Evolutionary conservation across 2,888 invertebrate genomes (phyloP).

Genomic region (Tinea semifulvella): DNA sequence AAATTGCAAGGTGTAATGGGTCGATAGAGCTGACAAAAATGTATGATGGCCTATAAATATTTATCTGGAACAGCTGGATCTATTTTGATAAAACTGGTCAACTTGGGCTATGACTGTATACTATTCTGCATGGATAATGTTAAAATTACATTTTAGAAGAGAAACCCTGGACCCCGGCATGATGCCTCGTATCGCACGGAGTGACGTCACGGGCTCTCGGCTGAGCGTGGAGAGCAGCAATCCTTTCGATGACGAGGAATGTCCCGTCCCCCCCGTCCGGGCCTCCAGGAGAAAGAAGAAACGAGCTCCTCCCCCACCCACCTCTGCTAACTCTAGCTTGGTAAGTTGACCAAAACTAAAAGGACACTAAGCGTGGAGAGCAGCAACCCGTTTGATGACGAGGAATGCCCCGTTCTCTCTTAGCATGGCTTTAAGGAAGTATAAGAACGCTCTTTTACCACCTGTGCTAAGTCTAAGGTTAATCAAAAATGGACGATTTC

Average conservation of each 20-base stretch:
- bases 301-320: constrained; percentile 64
- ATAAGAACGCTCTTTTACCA: no score
- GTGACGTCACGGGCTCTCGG: constrained; percentile 62
- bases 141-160: background rate
- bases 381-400: constrained; percentile 68
- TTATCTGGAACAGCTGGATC: no score
- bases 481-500: no score
- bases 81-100: no score
- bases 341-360: no score
- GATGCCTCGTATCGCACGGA: constrained; percentile 54
- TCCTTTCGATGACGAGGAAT: constrained; percentile 65
- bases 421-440: no score
- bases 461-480: no score
- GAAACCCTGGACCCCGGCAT: background rate
- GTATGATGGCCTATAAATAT: no score
- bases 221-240: constrained; percentile 67
- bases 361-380: constrained; percentile 68
- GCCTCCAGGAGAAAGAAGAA: constrained; percentile 70
- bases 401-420: constrained; percentile 48
- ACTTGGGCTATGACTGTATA: no score
- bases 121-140: no score
- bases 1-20: no score
- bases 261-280: constrained; percentile 56
- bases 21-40: no score
- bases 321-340: constrained; percentile 31